phyloP scores from a whole-genome alignment of 2,113 vertebrate species.

The Tragelaphus scriptus region DNA sequence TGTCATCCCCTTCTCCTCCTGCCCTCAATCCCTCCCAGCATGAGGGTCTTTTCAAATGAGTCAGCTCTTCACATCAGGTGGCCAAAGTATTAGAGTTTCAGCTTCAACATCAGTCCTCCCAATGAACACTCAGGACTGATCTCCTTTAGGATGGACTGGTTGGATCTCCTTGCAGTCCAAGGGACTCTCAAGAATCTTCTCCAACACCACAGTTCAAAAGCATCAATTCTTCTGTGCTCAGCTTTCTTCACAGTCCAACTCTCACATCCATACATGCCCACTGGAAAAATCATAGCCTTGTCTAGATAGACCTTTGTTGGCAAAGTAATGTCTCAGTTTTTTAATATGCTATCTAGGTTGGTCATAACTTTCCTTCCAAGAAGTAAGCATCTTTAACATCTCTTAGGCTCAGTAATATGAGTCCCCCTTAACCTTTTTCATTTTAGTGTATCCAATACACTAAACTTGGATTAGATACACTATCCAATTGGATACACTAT shows the following conservation, averaged over 20 bases:
- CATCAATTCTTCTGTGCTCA: neutral
- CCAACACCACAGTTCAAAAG: neutral
- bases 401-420: neutral
- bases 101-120: neutral
- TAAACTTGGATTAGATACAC: neutral
- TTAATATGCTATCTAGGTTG: neutral
- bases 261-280: neutral
- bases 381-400: neutral
- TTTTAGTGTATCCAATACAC: neutral
- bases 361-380: neutral
- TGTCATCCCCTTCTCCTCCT: neutral
- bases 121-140: neutral
- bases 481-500: neutral
- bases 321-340: no score
- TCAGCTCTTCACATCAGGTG: neutral
- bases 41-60: neutral
- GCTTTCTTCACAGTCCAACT: neutral
- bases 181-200: neutral
- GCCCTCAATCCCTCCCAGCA: neutral
- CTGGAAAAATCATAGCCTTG: no score
- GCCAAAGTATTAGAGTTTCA: neutral
- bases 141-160: neutral
- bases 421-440: neutral
- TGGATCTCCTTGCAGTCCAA: neutral
- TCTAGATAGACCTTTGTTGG: no score